These are phyloP conservation scores for Elachura formosa DNA, from an alignment of 2,113 vertebrate species.

Conservation along the genomic window DNA sequence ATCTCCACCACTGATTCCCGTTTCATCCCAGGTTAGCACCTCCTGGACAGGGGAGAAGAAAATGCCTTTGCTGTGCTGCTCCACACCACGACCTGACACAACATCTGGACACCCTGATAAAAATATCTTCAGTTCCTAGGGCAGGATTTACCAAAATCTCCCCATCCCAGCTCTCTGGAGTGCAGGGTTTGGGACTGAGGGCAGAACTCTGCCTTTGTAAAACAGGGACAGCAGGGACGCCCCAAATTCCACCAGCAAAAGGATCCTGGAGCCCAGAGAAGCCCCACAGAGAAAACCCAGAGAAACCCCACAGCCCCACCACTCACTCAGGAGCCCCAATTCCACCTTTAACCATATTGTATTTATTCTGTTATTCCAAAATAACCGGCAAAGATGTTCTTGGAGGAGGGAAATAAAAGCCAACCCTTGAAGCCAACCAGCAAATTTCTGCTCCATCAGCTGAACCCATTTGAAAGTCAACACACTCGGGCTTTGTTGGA, in stretches of 20 bases:
- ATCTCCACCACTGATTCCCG: rapidly evolving
- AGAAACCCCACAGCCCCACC: rapidly evolving
- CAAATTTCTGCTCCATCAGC: not conserved
- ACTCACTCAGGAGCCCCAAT: not conserved
- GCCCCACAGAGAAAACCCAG: rapidly evolving
- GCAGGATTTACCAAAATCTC: not conserved
- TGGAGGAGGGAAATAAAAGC: not conserved
- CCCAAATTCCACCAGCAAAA: not conserved
- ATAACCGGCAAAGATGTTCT: not conserved
- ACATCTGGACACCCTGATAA: rapidly evolving
- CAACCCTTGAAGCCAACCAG: not conserved
- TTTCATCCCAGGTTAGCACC: not conserved
- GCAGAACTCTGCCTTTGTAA: not conserved
- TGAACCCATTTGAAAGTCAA: slow-evolving; percentile 41
- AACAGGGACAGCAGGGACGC: not conserved
- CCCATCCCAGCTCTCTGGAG: not conserved
- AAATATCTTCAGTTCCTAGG: not conserved
- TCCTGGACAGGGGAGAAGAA: not conserved
- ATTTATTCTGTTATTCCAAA: not conserved
- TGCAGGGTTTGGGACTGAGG: not conserved
- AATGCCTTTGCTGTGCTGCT: not conserved
- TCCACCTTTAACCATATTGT: not conserved
- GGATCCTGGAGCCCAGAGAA: not conserved
- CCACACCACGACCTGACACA: not conserved
- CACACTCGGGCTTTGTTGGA: slow-evolving; percentile 25